A percentile compares a stretch with the other conserved stretches of the same genome.
These are phyloP conservation scores for Pyrocephalus nanus DNA, from an alignment of 2,797 vertebrate genomes.

Conservation along the genomic window DNA sequence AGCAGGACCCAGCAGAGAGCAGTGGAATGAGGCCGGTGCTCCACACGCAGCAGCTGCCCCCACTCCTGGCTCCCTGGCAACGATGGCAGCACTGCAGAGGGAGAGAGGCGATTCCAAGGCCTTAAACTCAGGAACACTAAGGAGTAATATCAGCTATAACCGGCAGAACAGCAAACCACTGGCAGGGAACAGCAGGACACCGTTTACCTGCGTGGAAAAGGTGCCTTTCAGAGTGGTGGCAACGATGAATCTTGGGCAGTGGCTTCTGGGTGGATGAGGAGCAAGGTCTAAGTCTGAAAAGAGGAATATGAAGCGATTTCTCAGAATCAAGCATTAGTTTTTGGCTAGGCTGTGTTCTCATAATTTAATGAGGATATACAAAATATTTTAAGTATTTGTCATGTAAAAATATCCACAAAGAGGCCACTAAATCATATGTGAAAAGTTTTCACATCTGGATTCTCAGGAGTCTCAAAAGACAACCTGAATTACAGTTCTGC, in stretches of 20 bases:
- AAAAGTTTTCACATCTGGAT: neutral
- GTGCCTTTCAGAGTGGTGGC: neutral
- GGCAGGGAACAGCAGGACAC: neutral
- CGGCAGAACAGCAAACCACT: neutral
- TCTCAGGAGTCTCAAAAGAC: neutral
- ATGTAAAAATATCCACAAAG: neutral
- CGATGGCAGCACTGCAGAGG: neutral
- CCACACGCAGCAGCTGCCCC: rapidly evolving
- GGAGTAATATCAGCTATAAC: neutral
- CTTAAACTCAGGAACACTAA: neutral
- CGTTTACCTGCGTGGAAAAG: neutral
- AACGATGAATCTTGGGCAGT: rapidly evolving
- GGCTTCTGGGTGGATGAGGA: neutral
- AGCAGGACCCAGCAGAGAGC: rapidly evolving
- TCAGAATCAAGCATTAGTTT: neutral
- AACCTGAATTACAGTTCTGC: neutral
- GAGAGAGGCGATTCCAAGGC: no score
- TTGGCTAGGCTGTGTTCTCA: neutral
- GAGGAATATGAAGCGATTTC: neutral
- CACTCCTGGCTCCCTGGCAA: rapidly evolving
- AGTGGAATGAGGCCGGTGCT: rapidly evolving
- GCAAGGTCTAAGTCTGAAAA: neutral
- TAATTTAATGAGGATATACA: neutral
- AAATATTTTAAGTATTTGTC: neutral
- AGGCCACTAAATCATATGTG: neutral